Percentiles rank a stretch among this genome's conserved stretches.
Evolutionary conservation across 2,113 vertebrate species (phyloP).

Genomic region (Chrysochloris asiatica): DNA sequence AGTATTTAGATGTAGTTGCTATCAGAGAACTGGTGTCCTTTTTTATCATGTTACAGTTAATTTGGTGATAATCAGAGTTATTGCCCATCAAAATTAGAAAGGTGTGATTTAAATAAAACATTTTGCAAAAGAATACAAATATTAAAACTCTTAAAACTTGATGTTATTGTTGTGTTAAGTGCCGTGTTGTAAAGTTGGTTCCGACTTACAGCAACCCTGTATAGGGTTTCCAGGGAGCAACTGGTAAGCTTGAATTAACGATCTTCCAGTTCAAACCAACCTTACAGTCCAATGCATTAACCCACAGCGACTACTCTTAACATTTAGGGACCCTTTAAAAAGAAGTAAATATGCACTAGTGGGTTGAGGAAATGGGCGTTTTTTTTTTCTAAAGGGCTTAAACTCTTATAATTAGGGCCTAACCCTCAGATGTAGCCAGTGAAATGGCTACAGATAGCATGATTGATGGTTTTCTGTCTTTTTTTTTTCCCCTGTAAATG

Average conservation of each 20-base stretch:
- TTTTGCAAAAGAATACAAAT: slow-evolving; percentile 6
- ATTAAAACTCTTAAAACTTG: neutral
- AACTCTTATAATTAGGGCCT: neutral
- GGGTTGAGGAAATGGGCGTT: neutral
- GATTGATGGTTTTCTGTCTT: neutral
- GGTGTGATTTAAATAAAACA: slow-evolving; percentile 30
- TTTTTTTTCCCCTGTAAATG: neutral
- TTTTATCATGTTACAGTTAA: slow-evolving; percentile 9
- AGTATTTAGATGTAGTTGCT: neutral
- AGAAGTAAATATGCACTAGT: neutral
- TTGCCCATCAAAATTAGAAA: neutral
- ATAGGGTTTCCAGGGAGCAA: too few relatives aligned
- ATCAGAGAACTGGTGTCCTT: neutral
- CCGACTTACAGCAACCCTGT: too few relatives aligned
- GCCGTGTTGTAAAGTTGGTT: too few relatives aligned
- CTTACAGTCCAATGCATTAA: too few relatives aligned
- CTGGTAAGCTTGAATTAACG: too few relatives aligned
- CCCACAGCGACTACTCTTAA: too few relatives aligned
- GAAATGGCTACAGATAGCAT: neutral
- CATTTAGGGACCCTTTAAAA: neutral
- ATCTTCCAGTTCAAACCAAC: too few relatives aligned
- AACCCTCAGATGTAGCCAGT: neutral
- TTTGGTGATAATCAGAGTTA: neutral
- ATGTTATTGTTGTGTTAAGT: too few relatives aligned
- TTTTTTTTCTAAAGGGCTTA: neutral